These are phyloP conservation scores for Syrrhaptes paradoxus DNA, from an alignment of 2,113 vertebrate genomes.

Conservation along the genomic window DNA sequence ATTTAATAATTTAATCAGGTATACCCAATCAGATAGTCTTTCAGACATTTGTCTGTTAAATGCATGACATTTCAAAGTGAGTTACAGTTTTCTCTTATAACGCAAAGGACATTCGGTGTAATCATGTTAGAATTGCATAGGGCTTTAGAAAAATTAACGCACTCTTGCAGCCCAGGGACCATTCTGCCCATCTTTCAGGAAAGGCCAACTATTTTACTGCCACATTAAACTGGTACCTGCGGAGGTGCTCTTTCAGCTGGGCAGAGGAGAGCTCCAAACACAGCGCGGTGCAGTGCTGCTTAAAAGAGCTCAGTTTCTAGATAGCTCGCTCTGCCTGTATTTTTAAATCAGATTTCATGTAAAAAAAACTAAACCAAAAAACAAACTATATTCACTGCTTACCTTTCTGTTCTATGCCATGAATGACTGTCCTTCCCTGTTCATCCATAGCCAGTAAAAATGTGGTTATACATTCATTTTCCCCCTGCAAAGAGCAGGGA, in stretches of 20 bases:
- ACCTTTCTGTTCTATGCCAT: constrained; percentile 86
- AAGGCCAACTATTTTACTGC: not conserved
- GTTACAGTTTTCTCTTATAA: not conserved
- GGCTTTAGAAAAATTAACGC: not conserved
- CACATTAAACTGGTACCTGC: not conserved
- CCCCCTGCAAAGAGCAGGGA: constrained; percentile 85
- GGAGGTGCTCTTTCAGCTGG: not conserved
- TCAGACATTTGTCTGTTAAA: not conserved
- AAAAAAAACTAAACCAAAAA: not conserved
- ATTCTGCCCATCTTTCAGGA: not conserved
- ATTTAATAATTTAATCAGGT: not conserved
- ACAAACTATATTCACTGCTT: constrained; percentile 38
- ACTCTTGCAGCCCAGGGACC: not conserved
- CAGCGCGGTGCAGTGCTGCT: not conserved
- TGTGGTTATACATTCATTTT: constrained; percentile 89
- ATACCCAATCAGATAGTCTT: not conserved
- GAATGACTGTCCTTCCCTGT: constrained; percentile 81
- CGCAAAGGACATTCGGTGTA: not conserved
- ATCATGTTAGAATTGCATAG: not conserved
- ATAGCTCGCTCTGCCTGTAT: not conserved
- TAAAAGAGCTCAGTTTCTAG: not conserved
- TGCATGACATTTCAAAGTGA: not conserved
- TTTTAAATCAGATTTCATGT: not conserved
- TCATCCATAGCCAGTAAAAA: constrained; percentile 84
- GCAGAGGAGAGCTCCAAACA: not conserved